phyloP scores from a whole-genome alignment of 2,113 vertebrate species.

The Trichechus manatus region DNA sequence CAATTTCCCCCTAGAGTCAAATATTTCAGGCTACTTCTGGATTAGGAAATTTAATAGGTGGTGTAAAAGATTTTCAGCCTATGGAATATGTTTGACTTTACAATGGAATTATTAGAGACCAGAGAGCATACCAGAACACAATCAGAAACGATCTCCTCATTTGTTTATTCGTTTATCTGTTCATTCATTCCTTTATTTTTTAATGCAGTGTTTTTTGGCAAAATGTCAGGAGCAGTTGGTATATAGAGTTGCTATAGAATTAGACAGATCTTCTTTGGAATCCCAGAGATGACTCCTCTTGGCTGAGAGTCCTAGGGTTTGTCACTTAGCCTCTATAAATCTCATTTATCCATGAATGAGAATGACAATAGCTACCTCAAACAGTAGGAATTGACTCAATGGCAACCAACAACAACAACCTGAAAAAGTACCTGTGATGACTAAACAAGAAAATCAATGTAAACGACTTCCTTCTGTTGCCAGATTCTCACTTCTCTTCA shows the following conservation, averaged over 20 bases:
- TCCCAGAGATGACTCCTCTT: not conserved
- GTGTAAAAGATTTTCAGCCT: not conserved
- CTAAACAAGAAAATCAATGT: not conserved
- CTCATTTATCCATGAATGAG: not conserved
- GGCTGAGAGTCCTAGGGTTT: not conserved
- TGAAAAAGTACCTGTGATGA: not conserved
- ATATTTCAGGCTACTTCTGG: not conserved
- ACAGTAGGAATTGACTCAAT: not conserved
- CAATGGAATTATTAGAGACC: not conserved
- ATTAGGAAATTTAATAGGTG: not conserved
- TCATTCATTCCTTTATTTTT: not conserved
- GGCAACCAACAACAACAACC: not conserved
- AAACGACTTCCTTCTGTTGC: not conserved
- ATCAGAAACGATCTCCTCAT: not conserved
- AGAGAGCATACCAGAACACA: not conserved
- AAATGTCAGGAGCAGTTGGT: not conserved
- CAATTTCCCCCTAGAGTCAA: not conserved
- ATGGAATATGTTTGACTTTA: not conserved
- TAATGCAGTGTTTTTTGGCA: not conserved
- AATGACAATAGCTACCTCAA: not conserved
- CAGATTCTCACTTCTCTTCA: not conserved
- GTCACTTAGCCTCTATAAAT: not conserved
- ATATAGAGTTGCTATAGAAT: not conserved
- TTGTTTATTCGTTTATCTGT: not conserved
- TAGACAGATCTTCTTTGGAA: not conserved